phyloP scores from a whole-genome alignment of 2,797 vertebrate species.

The Mionectes olivaceus region DNA sequence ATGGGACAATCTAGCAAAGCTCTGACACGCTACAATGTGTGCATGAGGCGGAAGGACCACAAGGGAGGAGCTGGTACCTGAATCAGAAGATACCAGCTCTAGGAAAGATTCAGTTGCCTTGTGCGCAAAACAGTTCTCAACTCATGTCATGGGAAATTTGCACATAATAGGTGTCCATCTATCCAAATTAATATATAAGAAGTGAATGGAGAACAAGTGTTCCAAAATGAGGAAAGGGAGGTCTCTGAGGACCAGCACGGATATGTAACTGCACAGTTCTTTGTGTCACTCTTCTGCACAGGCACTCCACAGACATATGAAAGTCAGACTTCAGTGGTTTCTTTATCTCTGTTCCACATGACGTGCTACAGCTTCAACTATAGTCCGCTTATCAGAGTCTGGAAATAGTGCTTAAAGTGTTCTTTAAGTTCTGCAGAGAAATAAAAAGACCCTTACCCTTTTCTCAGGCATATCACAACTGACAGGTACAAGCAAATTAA shows the following conservation, averaged over 20 bases:
- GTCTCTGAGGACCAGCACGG: not conserved
- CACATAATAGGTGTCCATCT: fast-evolving
- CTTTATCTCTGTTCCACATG: not conserved
- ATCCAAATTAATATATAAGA: not conserved
- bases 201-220: not conserved
- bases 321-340: not conserved
- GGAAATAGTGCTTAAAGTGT: not conserved
- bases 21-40: not conserved
- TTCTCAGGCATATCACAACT: not conserved
- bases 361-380: not conserved
- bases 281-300: not conserved
- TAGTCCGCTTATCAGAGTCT: not conserved
- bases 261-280: not conserved
- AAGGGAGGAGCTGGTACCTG: not conserved
- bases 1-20: not conserved
- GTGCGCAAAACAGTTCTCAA: not conserved
- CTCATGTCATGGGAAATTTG: not conserved
- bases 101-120: not conserved
- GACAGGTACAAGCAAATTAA: not conserved
- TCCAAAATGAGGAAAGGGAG: not conserved
- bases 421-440: not conserved
- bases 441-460: not conserved
- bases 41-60: not conserved
- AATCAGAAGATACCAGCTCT: not conserved
- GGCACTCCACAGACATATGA: not conserved